Conservation (phyloP, 2,113 vertebrate species). For the Nyctereutes procyonoides region DNA sequence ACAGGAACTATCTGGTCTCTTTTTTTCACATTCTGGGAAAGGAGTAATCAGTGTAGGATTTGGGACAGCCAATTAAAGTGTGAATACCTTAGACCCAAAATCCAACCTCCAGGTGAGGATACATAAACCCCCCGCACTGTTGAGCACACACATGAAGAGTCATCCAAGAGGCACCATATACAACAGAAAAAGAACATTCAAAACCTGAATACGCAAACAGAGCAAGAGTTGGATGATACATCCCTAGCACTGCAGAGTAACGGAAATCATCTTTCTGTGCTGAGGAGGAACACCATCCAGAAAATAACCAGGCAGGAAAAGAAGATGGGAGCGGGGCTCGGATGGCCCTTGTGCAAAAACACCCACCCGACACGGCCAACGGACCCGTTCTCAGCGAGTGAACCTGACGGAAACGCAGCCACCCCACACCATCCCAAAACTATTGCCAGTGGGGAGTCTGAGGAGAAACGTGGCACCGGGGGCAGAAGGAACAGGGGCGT, state of each 20-base stretch:
- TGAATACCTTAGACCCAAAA: constrained; percentile 1
- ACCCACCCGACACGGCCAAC: neutral
- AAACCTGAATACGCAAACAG: neutral
- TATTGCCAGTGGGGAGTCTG: neutral
- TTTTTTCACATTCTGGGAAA: neutral
- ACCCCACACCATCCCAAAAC: neutral
- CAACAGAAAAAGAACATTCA: neutral
- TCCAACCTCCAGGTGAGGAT: neutral
- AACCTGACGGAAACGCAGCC: neutral
- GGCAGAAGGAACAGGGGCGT: neutral
- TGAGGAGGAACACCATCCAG: neutral
- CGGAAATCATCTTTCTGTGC: neutral
- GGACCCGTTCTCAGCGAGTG: neutral
- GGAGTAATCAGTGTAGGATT: neutral
- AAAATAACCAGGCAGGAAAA: neutral
- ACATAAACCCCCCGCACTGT: neutral
- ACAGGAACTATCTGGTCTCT: constrained; percentile 25
- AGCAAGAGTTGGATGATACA: neutral
- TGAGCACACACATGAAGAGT: neutral
- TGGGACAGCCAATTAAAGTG: neutral
- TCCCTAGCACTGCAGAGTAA: neutral
- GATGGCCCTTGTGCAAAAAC: neutral
- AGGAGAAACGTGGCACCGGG: neutral
- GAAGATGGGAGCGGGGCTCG: neutral
- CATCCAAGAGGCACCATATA: neutral